A percentile compares a stretch with the other conserved stretches of the same genome.
Conservation (phyloP, 2,113 vertebrate species). For the Syngnathus scovelli region DNA sequence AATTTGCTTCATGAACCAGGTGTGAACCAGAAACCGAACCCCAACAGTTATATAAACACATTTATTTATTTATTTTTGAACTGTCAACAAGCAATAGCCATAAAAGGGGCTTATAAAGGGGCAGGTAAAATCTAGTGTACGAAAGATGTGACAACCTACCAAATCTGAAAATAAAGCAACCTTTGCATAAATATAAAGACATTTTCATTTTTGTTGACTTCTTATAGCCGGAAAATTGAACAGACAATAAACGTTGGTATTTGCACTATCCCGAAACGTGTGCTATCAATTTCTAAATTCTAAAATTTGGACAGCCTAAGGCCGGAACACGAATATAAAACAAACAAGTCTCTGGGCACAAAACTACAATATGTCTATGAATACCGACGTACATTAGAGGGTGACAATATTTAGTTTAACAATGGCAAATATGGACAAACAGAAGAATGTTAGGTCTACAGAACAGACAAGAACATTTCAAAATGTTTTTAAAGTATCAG, state of each 20-base stretch:
- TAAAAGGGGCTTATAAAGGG: slow-evolving; percentile 38
- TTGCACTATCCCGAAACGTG: slow-evolving; percentile 50
- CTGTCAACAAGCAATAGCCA: slow-evolving; percentile 49
- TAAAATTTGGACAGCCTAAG: slow-evolving; percentile 22
- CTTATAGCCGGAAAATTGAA: slow-evolving; percentile 15
- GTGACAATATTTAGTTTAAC: slow-evolving; percentile 11
- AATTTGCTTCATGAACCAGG: not conserved
- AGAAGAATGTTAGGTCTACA: slow-evolving; percentile 10
- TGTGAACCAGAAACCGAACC: not conserved
- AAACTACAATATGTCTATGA: not conserved
- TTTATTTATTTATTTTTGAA: slow-evolving; percentile 61
- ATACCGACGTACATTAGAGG: not conserved
- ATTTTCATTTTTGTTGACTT: slow-evolving; percentile 14
- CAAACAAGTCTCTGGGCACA: not conserved
- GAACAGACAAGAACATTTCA: not conserved
- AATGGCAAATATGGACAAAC: slow-evolving; percentile 26
- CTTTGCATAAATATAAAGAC: slow-evolving; percentile 8
- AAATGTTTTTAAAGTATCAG: slow-evolving; percentile 15
- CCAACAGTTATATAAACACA: slow-evolving; percentile 30
- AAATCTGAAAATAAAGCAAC: slow-evolving; percentile 43
- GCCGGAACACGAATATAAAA: slow-evolving; percentile 2
- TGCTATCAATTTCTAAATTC: slow-evolving; percentile 10
- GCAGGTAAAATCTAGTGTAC: slow-evolving; percentile 58
- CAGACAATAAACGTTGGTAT: slow-evolving; percentile 12
- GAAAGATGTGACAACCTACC: slow-evolving; percentile 37